phyloP scores from a whole-genome alignment of 2,797 vertebrate genomes.

The Lepidocolaptes lacrymiger region DNA sequence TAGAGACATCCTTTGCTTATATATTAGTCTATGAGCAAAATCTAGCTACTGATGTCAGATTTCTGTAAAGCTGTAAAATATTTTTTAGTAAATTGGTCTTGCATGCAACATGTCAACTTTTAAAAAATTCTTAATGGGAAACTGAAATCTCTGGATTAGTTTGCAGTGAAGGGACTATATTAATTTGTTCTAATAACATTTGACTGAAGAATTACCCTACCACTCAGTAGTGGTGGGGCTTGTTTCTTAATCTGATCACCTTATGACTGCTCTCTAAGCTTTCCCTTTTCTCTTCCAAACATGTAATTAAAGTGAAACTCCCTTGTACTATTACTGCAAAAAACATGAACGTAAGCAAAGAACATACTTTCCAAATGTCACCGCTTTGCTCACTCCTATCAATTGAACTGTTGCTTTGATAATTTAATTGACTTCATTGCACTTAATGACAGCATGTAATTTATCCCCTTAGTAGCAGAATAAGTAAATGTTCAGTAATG shows the following conservation, averaged over 20 bases:
- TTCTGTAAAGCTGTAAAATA: neutral
- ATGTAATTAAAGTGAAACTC: neutral
- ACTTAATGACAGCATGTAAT: neutral
- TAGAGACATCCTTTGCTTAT: neutral
- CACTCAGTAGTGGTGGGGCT: neutral
- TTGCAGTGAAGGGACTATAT: neutral
- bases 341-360: neutral
- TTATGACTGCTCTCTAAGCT: neutral
- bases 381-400: neutral
- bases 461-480: neutral
- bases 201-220: neutral
- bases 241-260: slow-evolving; percentile 23
- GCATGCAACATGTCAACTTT: neutral
- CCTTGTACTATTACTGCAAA: neutral
- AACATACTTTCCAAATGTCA: neutral
- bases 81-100: neutral
- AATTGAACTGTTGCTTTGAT: neutral
- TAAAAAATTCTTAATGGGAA: neutral
- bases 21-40: neutral
- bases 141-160: neutral
- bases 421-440: neutral
- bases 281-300: neutral
- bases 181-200: neutral
- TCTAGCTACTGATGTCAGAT: neutral
- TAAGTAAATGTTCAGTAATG: neutral